A percentile compares a stretch with the other conserved stretches of the same genome.
These are phyloP conservation scores for Sebastes cheni DNA, from an alignment of 2,797 vertebrate genomes.

Conservation along the genomic window DNA sequence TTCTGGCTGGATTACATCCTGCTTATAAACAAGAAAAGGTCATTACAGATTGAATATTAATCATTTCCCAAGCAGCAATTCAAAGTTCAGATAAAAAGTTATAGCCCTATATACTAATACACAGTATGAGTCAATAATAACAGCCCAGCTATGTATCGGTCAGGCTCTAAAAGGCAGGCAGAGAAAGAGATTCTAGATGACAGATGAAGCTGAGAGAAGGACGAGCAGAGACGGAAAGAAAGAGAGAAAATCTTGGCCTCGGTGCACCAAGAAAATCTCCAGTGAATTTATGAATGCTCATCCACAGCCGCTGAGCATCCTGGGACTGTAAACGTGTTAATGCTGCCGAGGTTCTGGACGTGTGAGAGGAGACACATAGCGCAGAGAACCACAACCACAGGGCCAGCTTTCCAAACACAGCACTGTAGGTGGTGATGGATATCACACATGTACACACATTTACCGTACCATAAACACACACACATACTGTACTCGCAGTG, in stretches of 20 bases:
- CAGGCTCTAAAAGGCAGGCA: constrained; percentile 16
- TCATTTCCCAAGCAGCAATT: not conserved
- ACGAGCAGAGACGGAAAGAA: constrained; percentile 59
- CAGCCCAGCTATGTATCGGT: not conserved
- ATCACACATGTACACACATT: constrained; percentile 58
- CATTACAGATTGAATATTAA: not conserved
- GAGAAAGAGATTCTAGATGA: constrained; percentile 24
- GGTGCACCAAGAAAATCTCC: constrained; percentile 37
- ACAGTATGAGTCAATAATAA: not conserved
- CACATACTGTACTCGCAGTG: not conserved
- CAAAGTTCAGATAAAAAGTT: not conserved
- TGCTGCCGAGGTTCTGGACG: constrained; percentile 40
- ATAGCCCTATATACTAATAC: not conserved
- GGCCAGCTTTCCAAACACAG: constrained; percentile 64
- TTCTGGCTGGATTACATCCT: not conserved
- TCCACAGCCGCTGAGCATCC: constrained; percentile 47
- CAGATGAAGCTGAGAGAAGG: constrained; percentile 24
- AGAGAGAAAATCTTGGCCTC: constrained; percentile 45
- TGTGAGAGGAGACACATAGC: constrained; percentile 48
- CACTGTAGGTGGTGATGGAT: constrained; percentile 61
- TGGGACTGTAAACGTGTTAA: constrained; percentile 61
- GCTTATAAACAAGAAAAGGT: not conserved
- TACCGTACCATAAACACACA: constrained; percentile 34
- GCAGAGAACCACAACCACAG: constrained; percentile 42
- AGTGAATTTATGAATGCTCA: constrained; percentile 68